These are phyloP conservation scores for Apolygus lucorum DNA, from an alignment of 1,140 invertebrate species.

Conservation along the genomic window DNA sequence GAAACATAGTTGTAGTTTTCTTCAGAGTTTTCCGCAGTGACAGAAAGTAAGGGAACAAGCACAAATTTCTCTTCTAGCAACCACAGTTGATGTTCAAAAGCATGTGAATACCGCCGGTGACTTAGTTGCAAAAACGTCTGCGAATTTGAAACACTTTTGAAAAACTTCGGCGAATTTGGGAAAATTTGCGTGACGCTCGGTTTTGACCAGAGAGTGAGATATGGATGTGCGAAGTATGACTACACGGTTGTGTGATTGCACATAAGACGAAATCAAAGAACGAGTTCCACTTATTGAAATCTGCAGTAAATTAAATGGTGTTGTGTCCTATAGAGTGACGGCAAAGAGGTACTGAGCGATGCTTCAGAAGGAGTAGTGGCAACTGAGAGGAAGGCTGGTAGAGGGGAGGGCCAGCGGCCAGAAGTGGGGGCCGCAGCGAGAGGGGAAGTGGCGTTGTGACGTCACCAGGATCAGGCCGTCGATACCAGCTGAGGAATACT, in stretches of 20 bases:
- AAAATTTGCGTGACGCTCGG: neutral
- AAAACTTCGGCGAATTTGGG: neutral
- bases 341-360: constrained; percentile 11
- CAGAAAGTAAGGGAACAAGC: neutral
- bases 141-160: neutral
- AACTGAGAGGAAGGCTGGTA: neutral
- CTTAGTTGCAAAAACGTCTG: neutral
- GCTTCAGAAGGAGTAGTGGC: neutral
- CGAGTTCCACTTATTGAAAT: neutral
- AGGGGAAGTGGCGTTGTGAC: constrained; percentile 3
- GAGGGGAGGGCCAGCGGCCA: neutral
- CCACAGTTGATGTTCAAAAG: neutral
- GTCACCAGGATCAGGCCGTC: constrained; percentile 3
- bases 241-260: neutral
- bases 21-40: neutral
- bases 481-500: constrained; percentile 1
- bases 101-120: neutral
- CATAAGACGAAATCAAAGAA: neutral
- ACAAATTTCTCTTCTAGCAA: neutral
- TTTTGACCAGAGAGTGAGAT: neutral
- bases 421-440: neutral
- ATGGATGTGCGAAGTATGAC: neutral
- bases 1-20: constrained; percentile 23
- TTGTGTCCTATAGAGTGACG: neutral
- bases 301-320: neutral